phyloP scores from a whole-genome alignment of 2,888 invertebrate genomes.

The Colletes collaris region DNA sequence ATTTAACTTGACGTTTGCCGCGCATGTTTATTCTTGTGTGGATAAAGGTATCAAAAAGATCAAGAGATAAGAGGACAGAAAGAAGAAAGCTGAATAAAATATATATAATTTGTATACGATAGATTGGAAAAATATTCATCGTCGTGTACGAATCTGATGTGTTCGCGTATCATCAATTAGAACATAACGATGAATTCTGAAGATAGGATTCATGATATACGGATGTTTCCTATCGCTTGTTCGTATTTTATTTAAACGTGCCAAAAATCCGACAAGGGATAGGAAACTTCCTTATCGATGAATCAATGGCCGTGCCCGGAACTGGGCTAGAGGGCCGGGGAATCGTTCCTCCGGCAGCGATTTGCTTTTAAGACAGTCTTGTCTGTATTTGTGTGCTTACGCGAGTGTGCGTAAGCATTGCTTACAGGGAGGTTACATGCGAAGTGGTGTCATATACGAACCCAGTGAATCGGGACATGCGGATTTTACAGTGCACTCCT shows the following conservation, averaged over 20 bases:
- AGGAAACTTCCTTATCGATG: constrained; percentile 75
- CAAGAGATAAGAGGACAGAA: constrained; percentile 14
- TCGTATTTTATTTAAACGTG: constrained; percentile 57
- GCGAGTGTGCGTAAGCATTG: constrained; percentile 39
- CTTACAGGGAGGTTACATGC: constrained; percentile 40
- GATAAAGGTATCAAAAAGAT: not conserved
- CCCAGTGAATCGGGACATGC: constrained; percentile 66
- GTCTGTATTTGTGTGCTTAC: constrained; percentile 43
- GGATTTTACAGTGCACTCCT: constrained; percentile 58
- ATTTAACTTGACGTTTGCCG: constrained; percentile 29
- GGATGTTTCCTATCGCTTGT: constrained; percentile 34
- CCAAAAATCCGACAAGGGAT: constrained; percentile 52
- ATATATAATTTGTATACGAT: not conserved
- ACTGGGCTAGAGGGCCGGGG: constrained; percentile 70
- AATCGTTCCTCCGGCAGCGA: constrained; percentile 53
- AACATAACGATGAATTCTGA: constrained; percentile 21
- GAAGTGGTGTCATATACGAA: constrained; percentile 58
- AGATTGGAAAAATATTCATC: constrained; percentile 5
- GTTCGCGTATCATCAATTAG: constrained; percentile 12
- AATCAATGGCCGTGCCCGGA: constrained; percentile 72
- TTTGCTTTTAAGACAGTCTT: constrained; percentile 53
- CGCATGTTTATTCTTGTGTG: not conserved
- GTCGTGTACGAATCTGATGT: constrained; percentile 11
- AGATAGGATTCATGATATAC: not conserved
- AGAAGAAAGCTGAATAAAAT: constrained; percentile 10